A percentile compares a stretch with the other conserved stretches of the same genome.
Conservation (phyloP, 2,888 invertebrate species). For the Nasonia oneida region DNA sequence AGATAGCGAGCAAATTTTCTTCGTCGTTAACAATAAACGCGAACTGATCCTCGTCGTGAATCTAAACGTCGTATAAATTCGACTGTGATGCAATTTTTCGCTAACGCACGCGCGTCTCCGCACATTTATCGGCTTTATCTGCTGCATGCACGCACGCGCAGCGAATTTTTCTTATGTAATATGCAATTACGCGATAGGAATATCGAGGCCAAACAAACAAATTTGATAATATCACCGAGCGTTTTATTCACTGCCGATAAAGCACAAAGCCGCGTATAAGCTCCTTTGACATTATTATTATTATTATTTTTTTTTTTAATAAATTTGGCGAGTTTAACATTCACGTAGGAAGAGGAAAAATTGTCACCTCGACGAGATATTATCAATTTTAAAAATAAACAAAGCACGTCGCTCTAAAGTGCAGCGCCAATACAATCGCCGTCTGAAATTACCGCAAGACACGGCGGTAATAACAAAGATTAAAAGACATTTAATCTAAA, state of each 20-base stretch:
- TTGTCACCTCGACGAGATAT: too few relatives aligned
- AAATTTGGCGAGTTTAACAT: neutral
- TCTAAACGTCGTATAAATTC: neutral
- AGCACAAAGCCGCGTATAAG: neutral
- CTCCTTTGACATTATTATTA: neutral
- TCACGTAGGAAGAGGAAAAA: too few relatives aligned
- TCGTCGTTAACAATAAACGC: neutral
- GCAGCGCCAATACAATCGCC: neutral
- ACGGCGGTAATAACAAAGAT: neutral
- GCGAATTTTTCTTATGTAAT: neutral
- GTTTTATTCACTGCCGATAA: neutral
- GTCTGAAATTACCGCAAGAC: neutral
- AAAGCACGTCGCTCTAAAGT: neutral
- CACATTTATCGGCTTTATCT: neutral
- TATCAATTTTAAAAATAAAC: too few relatives aligned
- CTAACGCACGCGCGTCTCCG: neutral
- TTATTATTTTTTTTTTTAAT: neutral
- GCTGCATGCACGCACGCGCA: neutral
- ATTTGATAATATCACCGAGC: neutral
- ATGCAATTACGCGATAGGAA: slow-evolving; percentile 15
- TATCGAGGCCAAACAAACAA: slow-evolving; percentile 28
- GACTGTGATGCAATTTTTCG: neutral
- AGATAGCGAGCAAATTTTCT: neutral
- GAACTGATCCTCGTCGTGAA: neutral
- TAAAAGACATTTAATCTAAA: neutral